phyloP scores from a whole-genome alignment of 2,888 invertebrate species.

The Agrochola circellaris region DNA sequence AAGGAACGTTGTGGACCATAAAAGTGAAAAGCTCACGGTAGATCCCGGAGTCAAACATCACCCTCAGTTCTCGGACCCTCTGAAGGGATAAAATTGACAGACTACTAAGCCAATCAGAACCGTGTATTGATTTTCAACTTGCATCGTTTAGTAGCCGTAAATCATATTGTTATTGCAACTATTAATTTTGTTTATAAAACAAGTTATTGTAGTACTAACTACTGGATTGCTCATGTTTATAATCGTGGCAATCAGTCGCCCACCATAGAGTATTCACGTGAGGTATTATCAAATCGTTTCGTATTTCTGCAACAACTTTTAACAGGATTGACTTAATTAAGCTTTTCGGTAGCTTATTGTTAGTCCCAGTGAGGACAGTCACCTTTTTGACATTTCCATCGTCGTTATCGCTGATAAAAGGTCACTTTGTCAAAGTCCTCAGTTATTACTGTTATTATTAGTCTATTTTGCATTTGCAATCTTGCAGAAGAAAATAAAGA shows the following conservation, averaged over 20 bases:
- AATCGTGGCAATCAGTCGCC: constrained; percentile 1
- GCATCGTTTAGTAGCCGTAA: constrained; percentile 4
- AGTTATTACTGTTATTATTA: neutral
- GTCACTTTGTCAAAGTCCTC: neutral
- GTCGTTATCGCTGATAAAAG: neutral
- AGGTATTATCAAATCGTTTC: neutral
- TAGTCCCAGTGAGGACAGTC: too few relatives aligned
- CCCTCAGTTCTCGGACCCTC: neutral
- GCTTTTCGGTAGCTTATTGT: neutral
- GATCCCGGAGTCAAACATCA: neutral
- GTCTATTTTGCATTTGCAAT: neutral
- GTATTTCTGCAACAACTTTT: neutral
- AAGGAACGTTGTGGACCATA: neutral
- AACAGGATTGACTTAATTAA: neutral
- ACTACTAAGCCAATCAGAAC: constrained; percentile 5
- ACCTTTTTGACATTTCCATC: neutral
- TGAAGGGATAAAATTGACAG: neutral
- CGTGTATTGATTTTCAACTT: constrained; percentile 20
- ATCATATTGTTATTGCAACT: constrained; percentile 26
- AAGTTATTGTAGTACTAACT: constrained; percentile 22
- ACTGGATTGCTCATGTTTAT: constrained; percentile 10
- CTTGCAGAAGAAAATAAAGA: neutral
- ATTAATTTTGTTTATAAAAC: constrained; percentile 30
- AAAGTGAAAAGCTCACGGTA: neutral
- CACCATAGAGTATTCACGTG: neutral